phyloP scores from a whole-genome alignment of 2,113 vertebrate species.

The Cepphus grylle region DNA sequence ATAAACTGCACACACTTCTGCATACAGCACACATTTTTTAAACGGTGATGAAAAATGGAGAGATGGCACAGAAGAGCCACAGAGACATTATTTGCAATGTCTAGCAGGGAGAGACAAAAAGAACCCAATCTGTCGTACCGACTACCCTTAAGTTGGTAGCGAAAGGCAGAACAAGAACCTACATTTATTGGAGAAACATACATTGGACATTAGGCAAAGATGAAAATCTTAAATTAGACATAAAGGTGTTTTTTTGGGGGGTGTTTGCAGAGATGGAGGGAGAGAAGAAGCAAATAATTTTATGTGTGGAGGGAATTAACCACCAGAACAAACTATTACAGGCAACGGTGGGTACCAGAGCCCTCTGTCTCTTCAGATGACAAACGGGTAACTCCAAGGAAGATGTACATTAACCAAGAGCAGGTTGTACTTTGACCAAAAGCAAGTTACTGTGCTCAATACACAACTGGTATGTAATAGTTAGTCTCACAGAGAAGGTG shows the following conservation, averaged over 20 bases:
- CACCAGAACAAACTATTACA: background rate
- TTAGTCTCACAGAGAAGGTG: background rate
- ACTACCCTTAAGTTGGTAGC: background rate
- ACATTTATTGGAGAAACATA: background rate
- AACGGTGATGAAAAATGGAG: background rate
- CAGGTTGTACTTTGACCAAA: background rate
- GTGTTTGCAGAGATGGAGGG: background rate
- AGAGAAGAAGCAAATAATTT: background rate
- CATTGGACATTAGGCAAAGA: background rate
- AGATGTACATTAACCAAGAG: background rate
- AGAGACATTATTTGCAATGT: background rate
- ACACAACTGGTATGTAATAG: background rate
- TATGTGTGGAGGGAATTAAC: background rate
- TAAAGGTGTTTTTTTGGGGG: accelerated
- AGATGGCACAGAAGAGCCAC: background rate
- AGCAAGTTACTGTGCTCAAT: background rate
- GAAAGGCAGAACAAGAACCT: background rate
- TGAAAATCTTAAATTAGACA: background rate
- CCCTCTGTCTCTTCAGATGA: background rate
- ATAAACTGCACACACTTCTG: background rate
- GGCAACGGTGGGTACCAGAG: background rate
- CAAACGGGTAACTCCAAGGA: background rate
- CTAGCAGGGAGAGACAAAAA: background rate
- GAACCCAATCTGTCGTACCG: background rate
- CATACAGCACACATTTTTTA: background rate